Percentiles rank a stretch among this genome's conserved stretches.
These are phyloP conservation scores for Peromyscus californicus DNA, from an alignment of 2,113 vertebrate species.

Conservation along the genomic window DNA sequence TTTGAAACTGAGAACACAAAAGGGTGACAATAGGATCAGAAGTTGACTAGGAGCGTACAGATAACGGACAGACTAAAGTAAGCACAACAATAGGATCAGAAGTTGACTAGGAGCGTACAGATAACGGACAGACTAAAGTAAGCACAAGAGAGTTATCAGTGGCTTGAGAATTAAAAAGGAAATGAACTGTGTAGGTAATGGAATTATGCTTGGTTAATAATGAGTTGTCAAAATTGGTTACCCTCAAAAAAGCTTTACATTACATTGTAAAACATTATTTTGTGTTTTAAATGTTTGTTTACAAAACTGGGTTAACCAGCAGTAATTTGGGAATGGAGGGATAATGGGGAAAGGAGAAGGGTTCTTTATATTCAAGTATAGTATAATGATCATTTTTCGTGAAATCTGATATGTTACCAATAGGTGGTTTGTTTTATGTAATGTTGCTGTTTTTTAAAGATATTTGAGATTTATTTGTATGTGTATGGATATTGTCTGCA, in stretches of 20 bases:
- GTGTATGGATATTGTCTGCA: background rate
- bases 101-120: background rate
- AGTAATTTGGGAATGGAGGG: background rate
- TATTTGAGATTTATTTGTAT: background rate
- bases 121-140: background rate
- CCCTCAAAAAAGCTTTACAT: background rate
- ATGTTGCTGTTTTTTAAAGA: background rate
- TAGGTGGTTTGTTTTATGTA: background rate
- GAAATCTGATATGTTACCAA: background rate
- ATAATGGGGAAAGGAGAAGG: background rate
- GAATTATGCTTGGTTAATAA: background rate
- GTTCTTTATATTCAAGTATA: background rate
- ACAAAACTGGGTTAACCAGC: background rate
- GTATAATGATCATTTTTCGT: background rate
- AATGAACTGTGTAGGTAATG: background rate
- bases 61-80: background rate
- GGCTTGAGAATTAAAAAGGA: background rate
- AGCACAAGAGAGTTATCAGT: background rate
- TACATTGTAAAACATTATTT: background rate
- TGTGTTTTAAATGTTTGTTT: constrained; percentile 39
- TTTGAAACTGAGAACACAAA: background rate
- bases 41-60: background rate
- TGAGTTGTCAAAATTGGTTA: constrained; percentile 8
- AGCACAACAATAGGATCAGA: background rate
- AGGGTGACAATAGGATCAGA: background rate